A percentile compares a stretch with the other conserved stretches of the same genome.
Evolutionary conservation across 1,140 invertebrate species (phyloP).

Genomic region (Leptopilina clavipes): DNA sequence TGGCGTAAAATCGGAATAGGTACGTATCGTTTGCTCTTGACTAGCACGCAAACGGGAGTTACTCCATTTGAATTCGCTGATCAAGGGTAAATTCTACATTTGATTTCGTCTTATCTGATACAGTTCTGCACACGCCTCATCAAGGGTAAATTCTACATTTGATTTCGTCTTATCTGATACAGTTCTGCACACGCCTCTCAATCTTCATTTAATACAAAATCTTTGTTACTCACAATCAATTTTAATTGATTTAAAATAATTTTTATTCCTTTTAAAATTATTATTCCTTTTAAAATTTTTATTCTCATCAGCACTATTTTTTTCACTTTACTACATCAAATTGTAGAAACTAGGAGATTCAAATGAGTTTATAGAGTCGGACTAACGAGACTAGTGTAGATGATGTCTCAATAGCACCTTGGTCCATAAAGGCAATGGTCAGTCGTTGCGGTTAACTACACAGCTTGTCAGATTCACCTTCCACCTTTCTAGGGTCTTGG

Average conservation of each 20-base stretch:
- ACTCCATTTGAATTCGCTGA: conserved; percentile 26
- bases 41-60: conserved; percentile 27
- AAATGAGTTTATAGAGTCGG: too few relatives aligned
- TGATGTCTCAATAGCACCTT: conserved; percentile 51
- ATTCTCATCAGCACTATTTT: too few relatives aligned
- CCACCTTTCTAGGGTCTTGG: conserved; percentile 65
- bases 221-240: too few relatives aligned
- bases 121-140: not conserved
- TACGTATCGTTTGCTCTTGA: conserved; percentile 52
- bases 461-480: conserved; percentile 69
- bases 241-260: too few relatives aligned
- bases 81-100: conserved; percentile 19
- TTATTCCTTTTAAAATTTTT: too few relatives aligned
- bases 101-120: conserved; percentile 14
- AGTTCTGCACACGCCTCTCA: not conserved
- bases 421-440: conserved; percentile 52
- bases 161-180: conserved; percentile 9
- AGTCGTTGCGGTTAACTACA: conserved; percentile 71
- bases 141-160: conserved; percentile 22
- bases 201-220: too few relatives aligned
- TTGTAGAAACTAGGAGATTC: too few relatives aligned
- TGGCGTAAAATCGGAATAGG: conserved; percentile 56
- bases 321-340: too few relatives aligned
- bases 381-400: too few relatives aligned
- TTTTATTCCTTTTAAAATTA: too few relatives aligned